These are phyloP conservation scores for Pseudorhiza aurosa DNA, from an alignment of 30 jellyfish, hydroid and myxozoan species.

Conservation along the genomic window DNA sequence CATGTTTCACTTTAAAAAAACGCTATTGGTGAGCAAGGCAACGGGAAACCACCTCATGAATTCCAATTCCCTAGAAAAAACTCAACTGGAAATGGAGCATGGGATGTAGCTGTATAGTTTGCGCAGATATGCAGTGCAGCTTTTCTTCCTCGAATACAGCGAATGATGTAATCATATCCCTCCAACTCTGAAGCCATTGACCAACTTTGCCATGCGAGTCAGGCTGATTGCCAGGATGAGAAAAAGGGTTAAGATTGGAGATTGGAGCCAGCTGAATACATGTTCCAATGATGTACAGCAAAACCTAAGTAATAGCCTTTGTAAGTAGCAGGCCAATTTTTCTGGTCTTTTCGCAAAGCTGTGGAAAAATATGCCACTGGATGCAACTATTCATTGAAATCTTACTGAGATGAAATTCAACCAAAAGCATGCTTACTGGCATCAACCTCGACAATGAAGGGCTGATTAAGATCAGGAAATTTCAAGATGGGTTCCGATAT, in stretches of 20 bases:
- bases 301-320: slow-evolving; percentile 8
- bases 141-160: slow-evolving; percentile 19
- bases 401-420: neutral
- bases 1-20: too few relatives aligned
- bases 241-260: slow-evolving; percentile 1
- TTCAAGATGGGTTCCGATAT: slow-evolving; percentile 11
- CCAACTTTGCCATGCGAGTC: slow-evolving; percentile 12
- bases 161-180: slow-evolving; percentile 33
- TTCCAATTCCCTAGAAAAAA: too few relatives aligned
- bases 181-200: slow-evolving; percentile 25
- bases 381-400: neutral
- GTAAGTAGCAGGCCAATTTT: slow-evolving; percentile 26
- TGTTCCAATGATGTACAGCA: slow-evolving; percentile 6
- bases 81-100: too few relatives aligned
- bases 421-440: slow-evolving; percentile 8
- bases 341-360: slow-evolving; percentile 27
- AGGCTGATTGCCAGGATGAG: neutral
- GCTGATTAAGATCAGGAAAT: slow-evolving; percentile 15
- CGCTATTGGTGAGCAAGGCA: too few relatives aligned
- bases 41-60: too few relatives aligned
- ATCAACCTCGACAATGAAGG: slow-evolving; percentile 16
- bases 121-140: too few relatives aligned
- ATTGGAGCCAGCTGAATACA: slow-evolving; percentile 1
- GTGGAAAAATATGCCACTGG: neutral
- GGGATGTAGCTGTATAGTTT: too few relatives aligned